Percentiles rank a stretch among this genome's conserved stretches.
These are phyloP conservation scores for Cerastoderma edule DNA, from an alignment of 2,888 invertebrate species.

Conservation along the genomic window DNA sequence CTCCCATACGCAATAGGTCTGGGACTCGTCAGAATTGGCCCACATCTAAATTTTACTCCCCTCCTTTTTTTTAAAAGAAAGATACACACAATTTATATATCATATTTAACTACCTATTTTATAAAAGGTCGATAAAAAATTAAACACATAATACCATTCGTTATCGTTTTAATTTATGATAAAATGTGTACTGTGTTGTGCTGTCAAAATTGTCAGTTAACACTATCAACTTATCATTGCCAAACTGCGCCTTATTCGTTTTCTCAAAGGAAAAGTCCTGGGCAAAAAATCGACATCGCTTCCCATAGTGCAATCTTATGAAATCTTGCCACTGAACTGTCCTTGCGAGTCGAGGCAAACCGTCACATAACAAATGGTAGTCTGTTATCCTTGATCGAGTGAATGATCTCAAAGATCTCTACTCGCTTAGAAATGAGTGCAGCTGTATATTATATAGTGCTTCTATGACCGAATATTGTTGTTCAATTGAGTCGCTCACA, in stretches of 20 bases:
- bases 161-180: no score
- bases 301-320: constrained; percentile 38
- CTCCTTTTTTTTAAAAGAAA: no score
- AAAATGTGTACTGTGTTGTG: no score
- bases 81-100: no score
- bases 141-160: no score
- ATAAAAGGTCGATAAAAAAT: no score
- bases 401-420: constrained; percentile 32
- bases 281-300: constrained; percentile 36
- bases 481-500: constrained; percentile 36
- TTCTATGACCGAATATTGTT: constrained; percentile 39
- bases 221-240: constrained; percentile 9
- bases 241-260: constrained; percentile 33
- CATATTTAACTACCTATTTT: no score
- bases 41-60: no score
- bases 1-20: no score
- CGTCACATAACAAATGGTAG: constrained; percentile 28
- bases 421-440: constrained; percentile 22
- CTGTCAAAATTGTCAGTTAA: constrained; percentile 29
- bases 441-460: constrained; percentile 21
- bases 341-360: constrained; percentile 18
- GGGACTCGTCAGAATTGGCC: no score
- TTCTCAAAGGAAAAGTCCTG: constrained; percentile 26
- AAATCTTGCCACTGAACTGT: constrained; percentile 21
- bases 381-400: constrained; percentile 21